A percentile compares a stretch with the other conserved stretches of the same genome.
phyloP scores from a whole-genome alignment of 1,140 invertebrate species.

The Dryas iulia region DNA sequence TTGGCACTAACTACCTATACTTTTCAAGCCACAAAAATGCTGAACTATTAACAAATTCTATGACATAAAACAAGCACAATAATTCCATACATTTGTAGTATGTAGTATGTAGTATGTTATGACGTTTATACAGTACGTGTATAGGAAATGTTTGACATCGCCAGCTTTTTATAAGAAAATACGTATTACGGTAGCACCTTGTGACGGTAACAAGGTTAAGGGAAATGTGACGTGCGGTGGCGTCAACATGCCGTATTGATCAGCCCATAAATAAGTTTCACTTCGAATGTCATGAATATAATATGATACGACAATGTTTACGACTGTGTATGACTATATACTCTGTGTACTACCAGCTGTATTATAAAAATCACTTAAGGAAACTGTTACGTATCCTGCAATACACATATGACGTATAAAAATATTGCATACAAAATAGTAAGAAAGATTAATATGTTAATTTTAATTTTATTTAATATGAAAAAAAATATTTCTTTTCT shows the following conservation, averaged over 20 bases:
- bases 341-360: no score
- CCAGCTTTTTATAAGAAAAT: constrained; percentile 9
- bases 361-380: neutral
- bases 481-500: no score
- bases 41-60: neutral
- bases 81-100: no score
- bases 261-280: constrained; percentile 14
- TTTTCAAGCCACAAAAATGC: no score
- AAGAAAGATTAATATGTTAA: no score
- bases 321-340: neutral
- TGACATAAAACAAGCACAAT: no score
- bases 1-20: no score
- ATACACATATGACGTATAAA: neutral
- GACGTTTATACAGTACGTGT: neutral
- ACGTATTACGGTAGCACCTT: constrained; percentile 1
- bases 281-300: neutral
- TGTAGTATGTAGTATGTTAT: no score
- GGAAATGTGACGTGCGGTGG: constrained; percentile 12
- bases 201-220: constrained; percentile 14
- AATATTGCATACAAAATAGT: no score
- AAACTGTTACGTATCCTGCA: neutral
- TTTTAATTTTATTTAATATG: no score
- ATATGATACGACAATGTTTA: neutral
- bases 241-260: constrained; percentile 15
- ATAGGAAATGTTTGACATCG: neutral